Conservation (phyloP, 2,797 vertebrate genomes). For the Chromobotia macracanthus region DNA sequence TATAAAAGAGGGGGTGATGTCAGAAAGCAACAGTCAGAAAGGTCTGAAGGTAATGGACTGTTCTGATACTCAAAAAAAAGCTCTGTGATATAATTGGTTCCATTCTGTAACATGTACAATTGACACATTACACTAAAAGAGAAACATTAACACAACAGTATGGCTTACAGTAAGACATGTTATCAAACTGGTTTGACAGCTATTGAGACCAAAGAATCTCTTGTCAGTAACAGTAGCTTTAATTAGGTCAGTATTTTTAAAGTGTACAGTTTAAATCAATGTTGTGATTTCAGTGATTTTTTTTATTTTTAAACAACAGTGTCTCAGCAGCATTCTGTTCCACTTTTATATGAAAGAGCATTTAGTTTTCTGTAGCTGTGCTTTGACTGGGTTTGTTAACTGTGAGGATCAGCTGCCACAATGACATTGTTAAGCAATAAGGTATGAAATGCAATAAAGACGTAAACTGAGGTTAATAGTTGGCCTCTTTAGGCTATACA, state of each 20-base stretch:
- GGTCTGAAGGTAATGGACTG: not conserved
- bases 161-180: slow-evolving; percentile 67
- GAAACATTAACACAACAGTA: slow-evolving; percentile 33
- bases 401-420: too few species aligned
- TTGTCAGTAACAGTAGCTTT: slow-evolving; percentile 47
- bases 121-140: slow-evolving; percentile 1
- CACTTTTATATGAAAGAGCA: too few species aligned
- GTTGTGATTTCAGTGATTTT: not conserved
- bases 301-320: too few species aligned
- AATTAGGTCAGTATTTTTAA: not conserved
- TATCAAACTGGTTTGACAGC: slow-evolving; percentile 74
- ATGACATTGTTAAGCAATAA: not conserved
- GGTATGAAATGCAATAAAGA: not conserved
- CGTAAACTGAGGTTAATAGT: too few species aligned
- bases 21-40: not conserved
- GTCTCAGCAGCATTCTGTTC: slow-evolving; percentile 19
- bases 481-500: not conserved
- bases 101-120: slow-evolving; percentile 29
- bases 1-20: not conserved
- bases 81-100: not conserved
- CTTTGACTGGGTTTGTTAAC: too few species aligned
- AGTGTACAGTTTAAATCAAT: not conserved
- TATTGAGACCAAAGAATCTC: slow-evolving; percentile 63
- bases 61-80: not conserved
- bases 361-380: too few species aligned